These are phyloP conservation scores for Chaenocephalus aceratus DNA, from an alignment of 2,113 vertebrate genomes.

Conservation along the genomic window DNA sequence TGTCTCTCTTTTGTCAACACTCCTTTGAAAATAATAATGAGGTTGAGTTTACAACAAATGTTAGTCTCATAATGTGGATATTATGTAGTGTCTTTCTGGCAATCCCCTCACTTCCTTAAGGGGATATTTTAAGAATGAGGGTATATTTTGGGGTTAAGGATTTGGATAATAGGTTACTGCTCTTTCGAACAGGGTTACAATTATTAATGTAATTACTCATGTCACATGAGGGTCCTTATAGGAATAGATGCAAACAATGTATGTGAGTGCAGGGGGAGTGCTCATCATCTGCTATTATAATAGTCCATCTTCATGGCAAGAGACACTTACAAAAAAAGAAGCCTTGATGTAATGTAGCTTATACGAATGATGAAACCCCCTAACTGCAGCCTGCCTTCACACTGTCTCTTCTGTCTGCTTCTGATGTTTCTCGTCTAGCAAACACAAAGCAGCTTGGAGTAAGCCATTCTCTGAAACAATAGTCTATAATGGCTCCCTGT, in stretches of 20 bases:
- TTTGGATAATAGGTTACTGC: not conserved
- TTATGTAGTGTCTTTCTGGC: not conserved
- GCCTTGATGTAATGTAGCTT: conserved; percentile 35
- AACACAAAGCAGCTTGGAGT: conserved; percentile 75
- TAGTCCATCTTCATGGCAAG: not conserved
- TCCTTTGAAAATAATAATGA: not conserved
- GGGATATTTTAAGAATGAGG: not conserved
- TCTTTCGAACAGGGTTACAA: not conserved
- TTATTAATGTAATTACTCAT: not conserved
- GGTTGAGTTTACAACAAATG: not conserved
- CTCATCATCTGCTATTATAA: conserved; percentile 32
- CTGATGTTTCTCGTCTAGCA: conserved; percentile 64
- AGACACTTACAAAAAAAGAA: conserved; percentile 12
- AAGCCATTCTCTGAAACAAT: conserved; percentile 76
- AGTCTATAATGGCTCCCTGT: conserved; percentile 75
- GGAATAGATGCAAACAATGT: conserved; percentile 13
- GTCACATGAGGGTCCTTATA: not conserved
- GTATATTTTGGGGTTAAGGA: not conserved
- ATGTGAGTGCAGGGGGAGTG: not conserved
- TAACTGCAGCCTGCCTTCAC: conserved; percentile 26
- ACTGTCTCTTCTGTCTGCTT: conserved; percentile 51
- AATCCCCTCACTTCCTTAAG: not conserved
- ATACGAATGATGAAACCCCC: conserved; percentile 44
- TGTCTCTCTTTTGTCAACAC: not conserved
- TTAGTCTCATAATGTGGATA: not conserved